Base-by-base conservation (phyloP, 2,797 vertebrate species). In the Myripristis murdjan region DNA sequence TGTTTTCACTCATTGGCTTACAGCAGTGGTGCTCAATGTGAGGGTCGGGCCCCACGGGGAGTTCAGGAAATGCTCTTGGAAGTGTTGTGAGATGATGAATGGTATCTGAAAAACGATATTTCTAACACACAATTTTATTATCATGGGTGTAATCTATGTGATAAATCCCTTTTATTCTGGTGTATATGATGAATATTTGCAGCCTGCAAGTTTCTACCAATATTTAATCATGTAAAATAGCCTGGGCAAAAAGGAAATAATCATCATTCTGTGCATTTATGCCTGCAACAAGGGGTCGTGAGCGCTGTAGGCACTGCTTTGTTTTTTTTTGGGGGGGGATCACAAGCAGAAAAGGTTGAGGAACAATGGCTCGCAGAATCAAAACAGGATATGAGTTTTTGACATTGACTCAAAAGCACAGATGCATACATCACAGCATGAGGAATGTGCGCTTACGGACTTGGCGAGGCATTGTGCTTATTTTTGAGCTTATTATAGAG, bases 1-100 rank as follows among this genome's bases (percentile, higher is more conserved):
- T 75, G 31, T 77, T 73, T 73, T 69, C 64, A 52, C 51, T 63
- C 65, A 53, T 11, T 43, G 24, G 43, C 58, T 75, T 70, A 48
- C 20, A 64, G 39, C 53, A 24, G 16, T 39, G 57, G 59, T 26
- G 64, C 46, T 74, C 56, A 64, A 71, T 15, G 43, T 43, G 28
- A 23, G 0, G 44, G 18, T 57, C 24, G 6, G 15, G 26, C 15
- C 26, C 26, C 51, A 5, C 24, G 0, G 15, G 28, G 51, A 7
- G 24, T 31, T 12, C 23, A 26, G 22, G 20, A 24, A 26, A 70
- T 58, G 15, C 48, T 53, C 51, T 20, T 1, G 39, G 46, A 11
- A 9, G 0, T 3, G 60, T 37, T 20, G 49, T 33, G 23, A 23
- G 57, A 68, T 55, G 31, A 77, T 44, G 20, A 53, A 73, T 74